Evolutionary conservation across 2,113 vertebrate genomes (phyloP), one percentile per base, ranked within the genome.

Genomic region (Peucedramus taeniatus): DNA sequence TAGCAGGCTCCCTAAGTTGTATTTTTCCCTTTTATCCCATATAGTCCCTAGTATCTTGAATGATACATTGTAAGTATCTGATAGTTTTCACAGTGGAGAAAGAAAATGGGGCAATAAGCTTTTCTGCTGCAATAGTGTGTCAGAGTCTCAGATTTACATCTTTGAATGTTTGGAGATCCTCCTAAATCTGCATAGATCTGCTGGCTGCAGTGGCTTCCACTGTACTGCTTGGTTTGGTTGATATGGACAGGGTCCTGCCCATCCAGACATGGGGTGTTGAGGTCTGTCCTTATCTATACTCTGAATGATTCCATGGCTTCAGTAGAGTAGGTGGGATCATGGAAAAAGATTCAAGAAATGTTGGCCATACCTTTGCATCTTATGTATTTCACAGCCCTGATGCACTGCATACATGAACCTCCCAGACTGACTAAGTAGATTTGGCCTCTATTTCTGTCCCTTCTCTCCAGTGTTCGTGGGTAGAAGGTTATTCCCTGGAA

Each of bases 131-230:
- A 50, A 3, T 8, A 51, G 51, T 9, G 59, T n/a, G 27, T 8
- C 64, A 74, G 40, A 87, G 15, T 83, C n/a, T 68, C 12, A 35
- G 35, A 35, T 60, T 47, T 68, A 30, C 21, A 9, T 40, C 11
- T 75, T n/a, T 20, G 31, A 37, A 45, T 5, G 31, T 57, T 49
- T 51, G 47, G n/a, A 49, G 27, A 30, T 21, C 8, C 28, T 74
- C 15, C 56, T 71, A 24, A 40, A 56, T 15, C 23, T 0, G 1
- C 0, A 0, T 12, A 11, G 30, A 20, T 53, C 57, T 82, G 54
- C 30, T 66, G 75, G 75, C 72, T 81, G 53, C 80, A 49, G 74
- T 15, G 59, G 49, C n/a, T 94, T 64, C n/a, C 69, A 2, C 27
- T 69, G 24, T 0, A 0, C 61, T 65, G n/a, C 44, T 20, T 81